Evolutionary conservation across 2,113 vertebrate genomes (phyloP), one percentile per base, ranked within the genome.

Genomic region (Oncorhynchus masou): DNA sequence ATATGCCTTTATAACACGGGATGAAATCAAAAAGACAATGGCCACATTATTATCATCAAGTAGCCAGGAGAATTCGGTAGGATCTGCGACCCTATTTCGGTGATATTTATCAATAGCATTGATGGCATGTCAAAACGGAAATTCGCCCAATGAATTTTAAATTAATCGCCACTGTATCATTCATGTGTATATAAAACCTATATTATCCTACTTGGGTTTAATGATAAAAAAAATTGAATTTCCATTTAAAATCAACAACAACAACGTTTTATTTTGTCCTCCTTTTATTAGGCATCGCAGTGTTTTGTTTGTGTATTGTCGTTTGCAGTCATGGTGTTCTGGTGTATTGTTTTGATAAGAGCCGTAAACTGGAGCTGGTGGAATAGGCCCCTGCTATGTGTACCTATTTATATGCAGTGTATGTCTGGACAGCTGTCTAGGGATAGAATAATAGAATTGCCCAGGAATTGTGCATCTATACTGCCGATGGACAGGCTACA

Each of bases 381-480:
- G 83, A 80, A 68, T 84, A 89, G 86, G 88, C 86, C 90, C 83
- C 66, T 69, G 75, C 85, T 54, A 54, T 84, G 68, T 85, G 81
- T 81, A 84, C 82, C 86, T 88, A 82, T 92, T 91, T 86, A 85
- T 89, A 90, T 92, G 90, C 88, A 87, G 80, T 85, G 86, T 87
- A 87, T 90, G 87, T 90, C 90, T 89, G 88, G 86, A 86, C 88
- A 80, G 89, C 85, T 87, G 91, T 92, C 90, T 90, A 67, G 84
- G 79, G 78, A 82, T 79, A 77, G 83, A 88, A 83, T 82, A 87
- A 88, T 68, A 81, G 79, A 84, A 74, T 74, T 83, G 80, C 83
- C 75, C 78, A 81, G 81, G 79, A 83, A 80, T 83, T 79, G 84
- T 83, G 82, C 85, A 16, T 45, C 15, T 60, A 34, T 48, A 24